Evolutionary conservation across 2,888 invertebrate genomes (phyloP), one percentile per base, ranked within the genome.

Genomic region (Polylopha cassiicola): DNA sequence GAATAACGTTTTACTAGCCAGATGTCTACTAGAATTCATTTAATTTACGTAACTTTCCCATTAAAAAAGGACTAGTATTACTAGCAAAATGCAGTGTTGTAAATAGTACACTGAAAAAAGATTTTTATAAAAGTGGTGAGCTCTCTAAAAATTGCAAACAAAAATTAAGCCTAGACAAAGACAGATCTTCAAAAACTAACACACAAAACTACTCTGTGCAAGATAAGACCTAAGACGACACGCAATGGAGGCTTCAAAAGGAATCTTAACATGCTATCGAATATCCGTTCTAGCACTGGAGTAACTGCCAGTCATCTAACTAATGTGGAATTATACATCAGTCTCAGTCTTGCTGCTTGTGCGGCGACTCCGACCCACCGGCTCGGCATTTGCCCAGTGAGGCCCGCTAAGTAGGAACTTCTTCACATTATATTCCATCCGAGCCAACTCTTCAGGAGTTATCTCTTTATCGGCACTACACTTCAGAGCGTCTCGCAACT

Each of bases 371-470:
- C 81, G 61, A 2, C 59, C 70, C 2, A 50, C 62, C 0, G 73
- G 58, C 8, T 55, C 69, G 1, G 74, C 63, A 42, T 69, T 70
- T 14, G 55, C 72, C 82, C 84, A 85, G 29, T 79, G 74, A 9
- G 82, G 77, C 2, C 86, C 86, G 39, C 91, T 91, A 62, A 91
- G 80, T 53, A 92, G 72, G 69, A 92, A 91, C 65, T 90, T 89
- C 70, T 91, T 91, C n/a, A 92, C 92, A 64, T 92, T 91, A 60
- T 91, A 91, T 63, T 92, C 92, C 91, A 92, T 92, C 63, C 91
- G 88, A 10, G 90, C 90, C 53, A 91, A 87, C 64, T 89, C 89
- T 51, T 89, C 88, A 4, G 86, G 75, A 10, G 85, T 73, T 43
- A 85, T 79, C 36, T 79, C 74, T 47, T 75, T 80, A 29, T 77